These are phyloP conservation scores for Siphlonurus alternatus DNA, from an alignment of 2,888 invertebrate species.

Conservation along the genomic window DNA sequence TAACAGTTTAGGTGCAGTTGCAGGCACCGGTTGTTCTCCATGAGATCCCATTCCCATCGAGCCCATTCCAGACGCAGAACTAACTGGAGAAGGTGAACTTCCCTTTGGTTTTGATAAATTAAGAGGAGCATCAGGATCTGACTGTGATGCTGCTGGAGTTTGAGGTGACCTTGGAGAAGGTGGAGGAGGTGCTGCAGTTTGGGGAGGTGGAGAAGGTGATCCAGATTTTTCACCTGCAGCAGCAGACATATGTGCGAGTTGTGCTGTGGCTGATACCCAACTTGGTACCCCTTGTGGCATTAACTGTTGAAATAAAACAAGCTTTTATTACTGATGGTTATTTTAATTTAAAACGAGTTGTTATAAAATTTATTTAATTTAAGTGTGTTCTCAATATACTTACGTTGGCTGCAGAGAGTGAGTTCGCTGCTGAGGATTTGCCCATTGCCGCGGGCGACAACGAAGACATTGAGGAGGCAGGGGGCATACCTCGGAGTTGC, in stretches of 20 bases:
- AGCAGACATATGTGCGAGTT: conserved; percentile 51
- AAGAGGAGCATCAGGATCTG: conserved; percentile 66
- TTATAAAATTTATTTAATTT: conserved; percentile 26
- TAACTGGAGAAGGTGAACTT: conserved; percentile 26
- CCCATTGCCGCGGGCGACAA: conserved; percentile 19
- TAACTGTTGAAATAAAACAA: conserved; percentile 24
- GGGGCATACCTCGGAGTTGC: conserved; percentile 30
- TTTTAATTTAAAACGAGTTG: conserved; percentile 10
- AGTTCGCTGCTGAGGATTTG: conserved; percentile 6
- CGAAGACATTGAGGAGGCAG: conserved; percentile 18
- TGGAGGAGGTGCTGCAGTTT: conserved; percentile 16
- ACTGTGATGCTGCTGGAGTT: conserved; percentile 24
- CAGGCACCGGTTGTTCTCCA: conserved; percentile 34
- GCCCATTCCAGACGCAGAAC: conserved; percentile 20
- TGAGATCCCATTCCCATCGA: conserved; percentile 13
- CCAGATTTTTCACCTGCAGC: conserved; percentile 21
- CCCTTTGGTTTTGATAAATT: conserved; percentile 76
- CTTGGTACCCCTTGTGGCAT: conserved; percentile 35
- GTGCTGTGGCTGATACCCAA: conserved; percentile 50
- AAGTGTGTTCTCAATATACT: conserved; percentile 20
- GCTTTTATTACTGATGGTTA: not conserved
- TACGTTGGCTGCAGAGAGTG: conserved; percentile 9
- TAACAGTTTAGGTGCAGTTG: conserved; percentile 37
- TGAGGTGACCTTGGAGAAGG: conserved; percentile 14
- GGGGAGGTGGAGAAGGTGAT: conserved; percentile 12